Conservation (phyloP, 2,113 vertebrate species). For the Anoura caudifer region DNA sequence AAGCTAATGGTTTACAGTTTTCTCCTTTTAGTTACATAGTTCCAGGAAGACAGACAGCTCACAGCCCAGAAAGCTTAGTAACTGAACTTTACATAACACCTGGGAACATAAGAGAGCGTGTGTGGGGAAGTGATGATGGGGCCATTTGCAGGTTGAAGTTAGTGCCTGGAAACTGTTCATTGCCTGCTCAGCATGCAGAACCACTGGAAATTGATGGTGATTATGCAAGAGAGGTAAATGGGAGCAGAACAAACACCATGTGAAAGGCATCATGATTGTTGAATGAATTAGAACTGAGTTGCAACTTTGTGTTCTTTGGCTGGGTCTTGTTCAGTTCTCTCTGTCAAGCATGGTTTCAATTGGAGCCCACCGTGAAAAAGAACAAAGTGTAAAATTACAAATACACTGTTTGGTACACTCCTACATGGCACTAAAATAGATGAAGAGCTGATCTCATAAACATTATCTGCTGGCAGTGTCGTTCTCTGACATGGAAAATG, state of each 20-base stretch:
- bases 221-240: conserved; percentile 20
- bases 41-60: conserved; percentile 57
- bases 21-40: conserved; percentile 17
- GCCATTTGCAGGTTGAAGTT: conserved; percentile 57
- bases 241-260: neutral
- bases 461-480: conserved; percentile 74
- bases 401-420: conserved; percentile 70
- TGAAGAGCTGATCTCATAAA: conserved; percentile 76
- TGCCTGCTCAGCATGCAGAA: conserved; percentile 22
- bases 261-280: conserved; percentile 43
- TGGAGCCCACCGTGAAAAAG: conserved; percentile 55
- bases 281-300: conserved; percentile 23
- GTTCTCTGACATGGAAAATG: conserved; percentile 49
- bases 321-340: conserved; percentile 56
- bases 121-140: conserved; percentile 21
- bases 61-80: conserved; percentile 17
- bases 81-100: conserved; percentile 64
- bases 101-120: conserved; percentile 32
- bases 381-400: conserved; percentile 63
- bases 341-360: neutral
- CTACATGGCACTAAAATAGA: conserved; percentile 74
- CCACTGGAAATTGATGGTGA: conserved; percentile 36
- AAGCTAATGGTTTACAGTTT: conserved; percentile 43
- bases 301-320: conserved; percentile 38
- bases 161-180: conserved; percentile 46